Conservation (phyloP, 1,140 invertebrate genomes). For the Lethrus apterus region DNA sequence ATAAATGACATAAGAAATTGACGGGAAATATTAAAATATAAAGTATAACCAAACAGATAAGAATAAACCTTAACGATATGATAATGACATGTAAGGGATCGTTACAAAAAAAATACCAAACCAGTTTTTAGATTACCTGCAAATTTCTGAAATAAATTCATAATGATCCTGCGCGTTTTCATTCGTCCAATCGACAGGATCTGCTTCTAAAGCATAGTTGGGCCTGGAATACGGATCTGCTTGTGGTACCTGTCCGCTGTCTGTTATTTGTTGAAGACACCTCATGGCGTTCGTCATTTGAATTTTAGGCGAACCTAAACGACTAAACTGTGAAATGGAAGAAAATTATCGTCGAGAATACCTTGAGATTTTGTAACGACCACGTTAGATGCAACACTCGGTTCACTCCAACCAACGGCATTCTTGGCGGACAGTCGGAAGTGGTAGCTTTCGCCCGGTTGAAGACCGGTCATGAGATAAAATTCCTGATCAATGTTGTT, state of each 20-base stretch:
- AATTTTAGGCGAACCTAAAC: constrained; percentile 53
- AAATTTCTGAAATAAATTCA: constrained; percentile 75
- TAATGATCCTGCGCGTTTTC: constrained; percentile 63
- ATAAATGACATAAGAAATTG: no score
- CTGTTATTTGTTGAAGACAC: constrained; percentile 75
- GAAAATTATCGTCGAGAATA: no score
- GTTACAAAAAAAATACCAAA: background rate
- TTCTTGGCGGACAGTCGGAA: constrained; percentile 86
- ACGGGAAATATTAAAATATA: no score
- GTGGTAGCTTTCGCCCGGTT: constrained; percentile 72
- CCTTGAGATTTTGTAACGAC: constrained; percentile 61
- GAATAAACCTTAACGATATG: no score
- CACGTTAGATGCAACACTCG: constrained; percentile 63
- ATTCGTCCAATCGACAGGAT: constrained; percentile 63
- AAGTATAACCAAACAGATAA: no score
- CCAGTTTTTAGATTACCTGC: constrained; percentile 36
- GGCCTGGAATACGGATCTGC: constrained; percentile 55
- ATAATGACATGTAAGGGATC: constrained; percentile 5
- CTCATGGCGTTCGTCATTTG: constrained; percentile 71
- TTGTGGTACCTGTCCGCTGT: constrained; percentile 65
- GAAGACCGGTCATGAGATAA: constrained; percentile 71
- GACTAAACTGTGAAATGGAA: background rate
- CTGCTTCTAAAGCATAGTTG: constrained; percentile 67
- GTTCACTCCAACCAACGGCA: constrained; percentile 86
- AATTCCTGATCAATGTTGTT: constrained; percentile 92